Evolutionary conservation across 2,113 vertebrate species (phyloP).

Genomic region (Pterocles burchelli): DNA sequence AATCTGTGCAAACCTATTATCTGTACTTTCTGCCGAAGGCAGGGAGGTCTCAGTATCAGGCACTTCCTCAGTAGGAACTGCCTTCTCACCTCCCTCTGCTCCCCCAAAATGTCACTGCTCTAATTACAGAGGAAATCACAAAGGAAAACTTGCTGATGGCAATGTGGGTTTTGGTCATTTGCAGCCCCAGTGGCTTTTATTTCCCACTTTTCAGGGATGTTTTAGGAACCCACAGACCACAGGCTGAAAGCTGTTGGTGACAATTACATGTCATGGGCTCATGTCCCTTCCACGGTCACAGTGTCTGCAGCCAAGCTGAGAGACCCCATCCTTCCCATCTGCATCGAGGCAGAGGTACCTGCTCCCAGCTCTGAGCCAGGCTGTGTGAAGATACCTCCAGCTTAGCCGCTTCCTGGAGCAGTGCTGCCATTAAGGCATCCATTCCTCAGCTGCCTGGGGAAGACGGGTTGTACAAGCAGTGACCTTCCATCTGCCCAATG

Average conservation of each 20-base stretch:
- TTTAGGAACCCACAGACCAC: neutral
- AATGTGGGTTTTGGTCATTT: neutral
- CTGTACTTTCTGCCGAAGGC: neutral
- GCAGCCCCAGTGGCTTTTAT: neutral
- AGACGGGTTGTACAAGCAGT: neutral
- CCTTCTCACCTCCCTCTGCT: slow-evolving; percentile 10
- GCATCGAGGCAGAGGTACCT: neutral
- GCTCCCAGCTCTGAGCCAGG: neutral
- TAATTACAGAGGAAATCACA: neutral
- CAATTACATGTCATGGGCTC: neutral
- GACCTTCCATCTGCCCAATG: neutral
- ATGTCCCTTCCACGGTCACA: neutral
- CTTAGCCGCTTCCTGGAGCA: neutral
- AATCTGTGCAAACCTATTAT: slow-evolving; percentile 54
- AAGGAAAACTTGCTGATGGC: neutral
- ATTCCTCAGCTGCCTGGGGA: neutral
- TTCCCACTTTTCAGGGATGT: neutral
- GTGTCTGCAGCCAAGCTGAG: neutral
- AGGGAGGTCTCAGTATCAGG: neutral
- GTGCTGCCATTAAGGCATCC: neutral
- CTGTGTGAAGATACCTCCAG: neutral
- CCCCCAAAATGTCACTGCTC: neutral
- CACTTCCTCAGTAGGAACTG: neutral
- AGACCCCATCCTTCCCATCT: neutral
- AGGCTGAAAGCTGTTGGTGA: neutral